phyloP scores from a whole-genome alignment of 23 tunicate species.

The Trididemnum miniatum region DNA sequence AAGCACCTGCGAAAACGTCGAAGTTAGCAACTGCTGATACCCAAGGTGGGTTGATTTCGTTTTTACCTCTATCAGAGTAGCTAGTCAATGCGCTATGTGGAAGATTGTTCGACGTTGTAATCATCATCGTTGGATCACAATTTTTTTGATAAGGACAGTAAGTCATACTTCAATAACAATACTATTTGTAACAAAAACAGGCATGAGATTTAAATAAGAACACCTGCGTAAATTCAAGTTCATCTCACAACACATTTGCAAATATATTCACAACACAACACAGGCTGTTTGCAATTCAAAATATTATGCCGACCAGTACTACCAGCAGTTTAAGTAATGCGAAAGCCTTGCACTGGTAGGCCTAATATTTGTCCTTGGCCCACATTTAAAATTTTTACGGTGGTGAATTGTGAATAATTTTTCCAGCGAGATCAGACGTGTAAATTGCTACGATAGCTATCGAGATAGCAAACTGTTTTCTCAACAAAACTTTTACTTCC shows the following conservation, averaged over 20 bases:
- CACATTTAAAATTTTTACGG: too few species aligned
- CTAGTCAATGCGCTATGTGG: conserved; percentile 12
- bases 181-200: not conserved
- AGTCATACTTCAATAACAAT: conserved; percentile 25
- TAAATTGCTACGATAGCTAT: too few species aligned
- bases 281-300: too few species aligned
- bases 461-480: too few species aligned
- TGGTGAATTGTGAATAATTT: too few species aligned
- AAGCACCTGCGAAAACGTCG: not conserved
- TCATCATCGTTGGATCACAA: conserved; percentile 40
- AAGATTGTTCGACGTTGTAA: conserved; percentile 29
- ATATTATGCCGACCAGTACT: too few species aligned
- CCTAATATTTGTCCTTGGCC: too few species aligned
- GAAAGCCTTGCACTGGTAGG: not conserved
- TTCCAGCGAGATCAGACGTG: too few species aligned
- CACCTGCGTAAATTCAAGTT: too few species aligned
- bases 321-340: not conserved
- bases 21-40: not conserved
- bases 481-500: too few species aligned
- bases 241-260: too few species aligned
- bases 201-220: not conserved
- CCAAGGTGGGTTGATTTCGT: not conserved
- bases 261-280: too few species aligned
- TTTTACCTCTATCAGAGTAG: conserved; percentile 35
- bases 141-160: conserved; percentile 38